Evolutionary conservation across 2,797 vertebrate species (phyloP), one percentile per base, ranked within the genome.

Genomic region (Cichlasoma orientale): DNA sequence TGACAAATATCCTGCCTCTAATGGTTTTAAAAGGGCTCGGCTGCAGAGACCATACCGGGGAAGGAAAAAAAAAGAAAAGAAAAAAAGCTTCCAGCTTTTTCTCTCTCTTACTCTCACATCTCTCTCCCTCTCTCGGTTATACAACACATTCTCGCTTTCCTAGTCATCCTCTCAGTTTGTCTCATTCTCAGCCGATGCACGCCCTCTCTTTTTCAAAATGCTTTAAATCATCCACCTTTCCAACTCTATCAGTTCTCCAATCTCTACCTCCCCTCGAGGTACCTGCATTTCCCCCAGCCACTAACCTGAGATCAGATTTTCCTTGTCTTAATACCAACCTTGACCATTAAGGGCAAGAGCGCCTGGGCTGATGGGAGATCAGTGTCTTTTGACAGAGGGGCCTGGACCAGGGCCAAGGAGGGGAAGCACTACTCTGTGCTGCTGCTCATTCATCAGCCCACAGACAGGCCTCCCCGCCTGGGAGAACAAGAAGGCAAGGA

Each of bases 1-100:
- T 95, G 94, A 95, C 95, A 95, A 95, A 95, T 95, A 92, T 92
- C 92, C 93, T 88, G 81, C 89, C 92, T 93, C 85, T 95, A 95
- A 95, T 95, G 94, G 94, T 91, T 94, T 94, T 91, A 93, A 94
- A 93, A 93, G 88, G 88, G 91, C 90, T 90, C 63, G 79, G 87
- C 86, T 89, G 80, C 83, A 72, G 79, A 79, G 90, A 84, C 85
- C 79, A 77, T 77, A 72, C 61, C 8, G 50, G 74, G 56, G 75
- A 75, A 59, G 13, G 25, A 13, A 55, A 75, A 78, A 74, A 82
- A 44, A 19, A 4, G 4, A 33, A 16, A n/a, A 23, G 56, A 73
- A 75, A 74, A 56, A 76, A 78, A 58, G 75, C 86, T 85, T 87
- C 83, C 74, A 88, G 87, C 88, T 77, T 16, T 79, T 85, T 84